Percentiles rank a stretch among this genome's conserved stretches.
These are phyloP conservation scores for Paraescarpia echinospica DNA, from an alignment of 1,140 invertebrate genomes.

Conservation along the genomic window DNA sequence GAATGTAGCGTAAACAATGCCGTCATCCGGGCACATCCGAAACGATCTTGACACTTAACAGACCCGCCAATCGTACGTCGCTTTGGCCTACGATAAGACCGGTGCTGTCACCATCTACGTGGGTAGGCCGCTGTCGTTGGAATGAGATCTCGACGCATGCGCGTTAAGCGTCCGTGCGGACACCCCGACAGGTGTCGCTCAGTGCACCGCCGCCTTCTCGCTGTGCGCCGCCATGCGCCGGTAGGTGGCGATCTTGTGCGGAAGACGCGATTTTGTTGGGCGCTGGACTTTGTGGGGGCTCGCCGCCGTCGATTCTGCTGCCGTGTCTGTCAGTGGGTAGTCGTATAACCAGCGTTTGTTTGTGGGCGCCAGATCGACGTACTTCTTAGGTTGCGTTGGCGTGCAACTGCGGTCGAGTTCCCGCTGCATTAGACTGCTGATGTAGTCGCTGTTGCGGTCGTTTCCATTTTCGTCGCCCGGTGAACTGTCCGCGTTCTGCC, in stretches of 20 bases:
- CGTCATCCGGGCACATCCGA: not conserved
- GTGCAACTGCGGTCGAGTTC: not conserved
- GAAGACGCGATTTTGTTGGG: not conserved
- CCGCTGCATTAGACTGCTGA: not conserved
- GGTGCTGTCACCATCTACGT: not conserved
- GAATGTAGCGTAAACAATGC: not conserved
- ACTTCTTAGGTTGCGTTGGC: not conserved
- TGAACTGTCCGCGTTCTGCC: not conserved
- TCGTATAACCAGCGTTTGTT: conserved; percentile 7
- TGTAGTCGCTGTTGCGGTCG: not conserved
- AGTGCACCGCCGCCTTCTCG: not conserved
- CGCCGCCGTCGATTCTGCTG: not conserved
- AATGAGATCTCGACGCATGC: not conserved
- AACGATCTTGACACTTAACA: not conserved
- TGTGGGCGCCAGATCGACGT: not conserved
- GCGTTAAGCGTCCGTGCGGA: not conserved
- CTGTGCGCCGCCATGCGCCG: conserved; percentile 1
- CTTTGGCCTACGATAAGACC: not conserved
- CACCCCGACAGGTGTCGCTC: not conserved
- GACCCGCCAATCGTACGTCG: not conserved
- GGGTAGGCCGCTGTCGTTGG: not conserved
- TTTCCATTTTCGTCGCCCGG: not conserved
- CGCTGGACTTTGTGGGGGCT: not conserved
- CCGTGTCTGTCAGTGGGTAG: not conserved
- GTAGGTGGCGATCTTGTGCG: not conserved